Evolutionary conservation across 2,888 invertebrate genomes (phyloP), one percentile per base, ranked within the genome.

Genomic region (Machimus rusticus): DNA sequence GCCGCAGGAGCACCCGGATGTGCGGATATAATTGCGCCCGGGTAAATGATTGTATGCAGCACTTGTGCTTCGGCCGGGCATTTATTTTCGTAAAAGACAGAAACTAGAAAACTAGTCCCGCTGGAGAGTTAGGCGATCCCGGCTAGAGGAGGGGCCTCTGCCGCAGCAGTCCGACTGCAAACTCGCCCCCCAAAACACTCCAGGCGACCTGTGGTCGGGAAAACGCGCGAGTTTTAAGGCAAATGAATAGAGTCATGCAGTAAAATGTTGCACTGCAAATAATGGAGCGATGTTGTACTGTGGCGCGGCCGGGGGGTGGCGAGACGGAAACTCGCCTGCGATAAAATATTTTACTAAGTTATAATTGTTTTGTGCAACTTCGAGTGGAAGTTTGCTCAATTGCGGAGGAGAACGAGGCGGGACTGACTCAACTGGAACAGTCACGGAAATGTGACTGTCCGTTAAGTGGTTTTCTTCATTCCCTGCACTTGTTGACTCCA

Each of bases 11-110:
- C 57, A 82, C 57, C 55, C 55, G 57, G 82, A 82, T 82, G 82
- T 82, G 82, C 51, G 82, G 82, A 82, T 82, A 82, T 82, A 82
- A 82, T 82, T 82, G 57, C 82, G 82, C 34, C 19, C 9, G 82
- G 57, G 82, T 82, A 82, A 82, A 82, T 82, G 82, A 82, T 82
- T 82, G 57, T 82, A 82, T 82, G 82, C 82, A 66, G 66, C 66
- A 82, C 57, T 82, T 34, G 82, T 55, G 37, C 82, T 66, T 8
- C 34, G 82, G 82, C 19, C 57, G 57, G 39, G 46, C 57, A 82
- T 82, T 82, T 66, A 82, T 82, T 82, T 82, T 82, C 82, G 82
- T 1, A 82, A 66, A 82, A 82, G 82, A 82, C 82, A 57, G 82
- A 66, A 46, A 82, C 82, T 82, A 37, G 57, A 57, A 82, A 82